Evolutionary conservation across 1,140 invertebrate genomes (phyloP), one percentile per base, ranked within the genome.

Genomic region (Anastrepha obliqua): DNA sequence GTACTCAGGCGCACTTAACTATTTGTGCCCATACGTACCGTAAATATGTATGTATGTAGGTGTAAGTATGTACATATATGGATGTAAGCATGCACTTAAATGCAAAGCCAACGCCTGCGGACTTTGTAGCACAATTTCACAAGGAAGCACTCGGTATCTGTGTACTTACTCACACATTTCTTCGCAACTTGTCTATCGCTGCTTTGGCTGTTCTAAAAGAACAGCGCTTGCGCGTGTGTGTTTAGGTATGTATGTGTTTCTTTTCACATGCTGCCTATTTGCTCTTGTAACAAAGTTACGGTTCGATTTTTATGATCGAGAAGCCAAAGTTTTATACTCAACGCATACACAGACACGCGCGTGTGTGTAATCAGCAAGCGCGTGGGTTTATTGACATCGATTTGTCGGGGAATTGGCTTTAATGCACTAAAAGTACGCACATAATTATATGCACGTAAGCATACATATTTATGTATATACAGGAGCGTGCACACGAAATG

Each of bases 371-470:
- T n/a, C 67, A 17, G 29, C 44, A 81, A 81, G 47, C 47, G 74
- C 74, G 74, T 81, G 74, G 74, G 74, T 81, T 81, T 81, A 81
- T 81, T 55, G 74, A 81, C 74, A 81, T 81, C 74, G 74, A 81
- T 81, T 81, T 81, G 74, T 81, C 74, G 47, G 7, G n/a, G n/a
- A 74, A 74, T 81, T 81, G 74, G 47, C 74, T 81, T 55, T 81
- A 81, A 81, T 81, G 47, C 74, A 81, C 51, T 67, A 67, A 67
- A 67, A 67, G 3, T 58, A 74, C 74, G 74, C 74, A 81, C n/a
- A 81, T 29, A 51, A 81, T 81, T 81, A 20, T 81, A 29, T 29
- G 17, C n/a, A 3, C 42, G 17, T 44, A n/a, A 11, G 65, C 29
- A 67, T 67, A 29, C 13, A 20, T 29, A 67, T 3, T 13, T 11